Conservation (phyloP, 2,797 vertebrate species). For the Acanthis flammea region DNA sequence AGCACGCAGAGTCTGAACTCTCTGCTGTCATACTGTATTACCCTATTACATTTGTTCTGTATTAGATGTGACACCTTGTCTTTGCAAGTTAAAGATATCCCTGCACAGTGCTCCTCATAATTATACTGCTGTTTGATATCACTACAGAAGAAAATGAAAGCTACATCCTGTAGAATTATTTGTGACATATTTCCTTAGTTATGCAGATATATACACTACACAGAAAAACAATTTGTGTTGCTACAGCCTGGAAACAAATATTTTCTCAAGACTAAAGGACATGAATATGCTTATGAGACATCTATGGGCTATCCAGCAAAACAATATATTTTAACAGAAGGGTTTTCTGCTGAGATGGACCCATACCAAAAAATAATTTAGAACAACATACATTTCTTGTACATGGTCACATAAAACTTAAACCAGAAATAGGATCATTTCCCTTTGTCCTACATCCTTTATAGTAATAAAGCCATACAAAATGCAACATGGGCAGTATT, state of each 20-base stretch:
- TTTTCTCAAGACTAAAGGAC: background rate
- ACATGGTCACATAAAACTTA: background rate
- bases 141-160: constrained; percentile 23
- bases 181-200: constrained; percentile 50
- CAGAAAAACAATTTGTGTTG: background rate
- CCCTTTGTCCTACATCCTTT: background rate
- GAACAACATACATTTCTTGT: background rate
- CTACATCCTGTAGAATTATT: constrained; percentile 15
- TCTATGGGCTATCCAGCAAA: background rate
- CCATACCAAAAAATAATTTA: background rate
- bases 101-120: constrained; percentile 8
- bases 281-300: background rate
- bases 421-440: background rate
- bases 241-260: background rate
- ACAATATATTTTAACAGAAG: background rate
- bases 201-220: constrained; percentile 22
- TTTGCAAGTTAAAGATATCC: constrained; percentile 45
- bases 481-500: background rate
- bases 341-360: background rate
- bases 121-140: constrained; percentile 29
- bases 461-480: background rate
- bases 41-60: background rate
- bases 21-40: background rate
- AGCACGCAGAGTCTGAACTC: background rate
- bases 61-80: constrained; percentile 49